Conservation (phyloP, 2,113 vertebrate species). For the Prochilodus magdalenae region DNA sequence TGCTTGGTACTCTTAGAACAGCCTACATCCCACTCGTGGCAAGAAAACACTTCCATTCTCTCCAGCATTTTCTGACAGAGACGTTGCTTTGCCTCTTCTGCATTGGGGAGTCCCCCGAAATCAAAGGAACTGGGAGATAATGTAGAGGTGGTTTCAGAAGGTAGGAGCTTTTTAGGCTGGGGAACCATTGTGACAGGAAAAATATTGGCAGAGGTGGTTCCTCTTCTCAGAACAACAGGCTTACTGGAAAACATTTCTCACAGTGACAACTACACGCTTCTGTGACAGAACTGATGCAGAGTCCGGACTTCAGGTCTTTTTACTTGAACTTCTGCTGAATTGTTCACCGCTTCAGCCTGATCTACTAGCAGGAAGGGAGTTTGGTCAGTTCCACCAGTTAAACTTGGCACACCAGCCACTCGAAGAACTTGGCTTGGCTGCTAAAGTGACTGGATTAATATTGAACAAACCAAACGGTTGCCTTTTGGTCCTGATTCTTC, state of each 20-base stretch:
- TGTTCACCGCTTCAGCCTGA: too few relatives aligned
- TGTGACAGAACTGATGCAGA: slow-evolving; percentile 11
- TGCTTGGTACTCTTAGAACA: slow-evolving; percentile 39
- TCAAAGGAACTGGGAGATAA: slow-evolving; percentile 10
- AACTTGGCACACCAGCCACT: not conserved
- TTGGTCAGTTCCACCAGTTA: slow-evolving; percentile 4
- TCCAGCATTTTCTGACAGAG: slow-evolving; percentile 23
- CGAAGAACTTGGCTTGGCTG: not conserved
- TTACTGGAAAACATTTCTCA: slow-evolving; percentile 25
- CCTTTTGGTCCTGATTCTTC: not conserved
- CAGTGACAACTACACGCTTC: not conserved
- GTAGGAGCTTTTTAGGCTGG: not conserved
- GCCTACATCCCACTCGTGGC: slow-evolving; percentile 36
- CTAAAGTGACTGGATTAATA: not conserved
- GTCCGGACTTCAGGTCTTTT: slow-evolving; percentile 42
- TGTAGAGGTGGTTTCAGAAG: not conserved
- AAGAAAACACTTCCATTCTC: slow-evolving; percentile 39
- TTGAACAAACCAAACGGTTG: slow-evolving; percentile 48
- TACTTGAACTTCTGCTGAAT: too few relatives aligned
- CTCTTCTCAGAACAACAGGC: slow-evolving; percentile 3
- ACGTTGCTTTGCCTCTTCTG: slow-evolving; percentile 15
- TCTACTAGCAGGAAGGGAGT: too few relatives aligned
- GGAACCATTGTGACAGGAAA: slow-evolving; percentile 22
- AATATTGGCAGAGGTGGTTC: slow-evolving; percentile 20
- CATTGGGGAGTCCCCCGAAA: slow-evolving; percentile 35